phyloP scores from a whole-genome alignment of 2,888 invertebrate genomes.

The Noctua fimbriata region DNA sequence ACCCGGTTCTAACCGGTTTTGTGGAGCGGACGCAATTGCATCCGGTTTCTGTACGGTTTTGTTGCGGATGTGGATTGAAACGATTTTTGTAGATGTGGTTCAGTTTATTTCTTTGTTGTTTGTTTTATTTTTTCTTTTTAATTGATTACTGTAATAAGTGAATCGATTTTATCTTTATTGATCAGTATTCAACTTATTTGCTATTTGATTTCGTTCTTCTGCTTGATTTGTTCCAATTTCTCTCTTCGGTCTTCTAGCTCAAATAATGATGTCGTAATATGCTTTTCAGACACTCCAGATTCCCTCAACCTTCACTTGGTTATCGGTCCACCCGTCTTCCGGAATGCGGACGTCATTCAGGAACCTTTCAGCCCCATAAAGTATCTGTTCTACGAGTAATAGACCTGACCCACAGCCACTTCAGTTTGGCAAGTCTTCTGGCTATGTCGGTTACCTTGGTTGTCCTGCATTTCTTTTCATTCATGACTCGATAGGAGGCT shows the following conservation, averaged over 20 bases:
- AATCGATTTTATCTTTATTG: neutral
- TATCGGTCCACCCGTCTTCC: neutral
- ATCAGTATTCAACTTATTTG: neutral
- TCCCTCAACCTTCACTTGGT: neutral
- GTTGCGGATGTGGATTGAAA: conserved; percentile 28
- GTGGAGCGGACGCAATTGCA: conserved; percentile 29
- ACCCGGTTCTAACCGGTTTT: conserved; percentile 49
- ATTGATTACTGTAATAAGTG: neutral
- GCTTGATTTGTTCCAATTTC: neutral
- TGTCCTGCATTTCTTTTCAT: neutral
- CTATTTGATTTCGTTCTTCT: neutral
- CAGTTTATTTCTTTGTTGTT: conserved; percentile 2
- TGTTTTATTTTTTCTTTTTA: neutral
- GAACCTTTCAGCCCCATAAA: neutral
- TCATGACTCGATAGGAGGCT: neutral
- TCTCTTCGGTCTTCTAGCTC: neutral
- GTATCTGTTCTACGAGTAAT: neutral
- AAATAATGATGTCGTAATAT: neutral
- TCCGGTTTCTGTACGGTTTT: conserved; percentile 50
- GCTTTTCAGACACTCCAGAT: neutral
- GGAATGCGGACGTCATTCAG: neutral
- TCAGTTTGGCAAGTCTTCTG: neutral
- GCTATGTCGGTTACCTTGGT: neutral
- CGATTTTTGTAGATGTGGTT: neutral
- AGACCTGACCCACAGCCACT: neutral